These are phyloP conservation scores for Glyptemys insculpta DNA, from an alignment of 2,797 vertebrate species.

Conservation along the genomic window DNA sequence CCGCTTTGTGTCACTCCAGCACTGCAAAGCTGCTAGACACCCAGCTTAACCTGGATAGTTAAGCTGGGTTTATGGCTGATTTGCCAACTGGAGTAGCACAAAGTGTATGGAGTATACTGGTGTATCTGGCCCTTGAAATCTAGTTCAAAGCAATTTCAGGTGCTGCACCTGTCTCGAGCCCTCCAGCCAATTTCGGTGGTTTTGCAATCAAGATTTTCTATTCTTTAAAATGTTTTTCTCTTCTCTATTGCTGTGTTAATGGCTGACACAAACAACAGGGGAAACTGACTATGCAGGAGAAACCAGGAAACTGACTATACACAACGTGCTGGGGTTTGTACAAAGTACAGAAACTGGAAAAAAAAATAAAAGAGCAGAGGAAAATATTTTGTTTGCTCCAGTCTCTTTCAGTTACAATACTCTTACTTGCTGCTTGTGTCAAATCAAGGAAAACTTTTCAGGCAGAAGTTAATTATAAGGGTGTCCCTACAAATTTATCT, in stretches of 20 bases:
- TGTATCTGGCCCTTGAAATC: slow-evolving; percentile 25
- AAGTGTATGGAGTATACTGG: neutral
- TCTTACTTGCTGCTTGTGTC: neutral
- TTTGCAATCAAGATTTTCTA: neutral
- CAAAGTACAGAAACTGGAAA: neutral
- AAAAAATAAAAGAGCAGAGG: neutral
- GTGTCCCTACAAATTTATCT: neutral
- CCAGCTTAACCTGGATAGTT: neutral
- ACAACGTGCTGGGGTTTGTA: neutral
- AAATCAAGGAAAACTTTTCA: neutral
- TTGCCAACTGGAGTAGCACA: neutral
- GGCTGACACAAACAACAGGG: neutral
- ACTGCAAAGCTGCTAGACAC: neutral
- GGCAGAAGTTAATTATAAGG: neutral
- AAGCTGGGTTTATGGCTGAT: neutral
- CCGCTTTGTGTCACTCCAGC: slow-evolving; percentile 30
- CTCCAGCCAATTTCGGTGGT: neutral
- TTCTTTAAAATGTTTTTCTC: neutral
- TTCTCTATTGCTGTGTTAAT: slow-evolving; percentile 13
- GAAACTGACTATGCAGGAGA: neutral
- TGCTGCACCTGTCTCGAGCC: slow-evolving; percentile 5
- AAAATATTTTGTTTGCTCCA: neutral
- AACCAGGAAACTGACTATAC: neutral
- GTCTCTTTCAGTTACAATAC: neutral
- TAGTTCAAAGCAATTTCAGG: slow-evolving; percentile 11